Evolutionary conservation across 2,888 invertebrate genomes (phyloP).

Genomic region (Seladonia tumulorum): DNA sequence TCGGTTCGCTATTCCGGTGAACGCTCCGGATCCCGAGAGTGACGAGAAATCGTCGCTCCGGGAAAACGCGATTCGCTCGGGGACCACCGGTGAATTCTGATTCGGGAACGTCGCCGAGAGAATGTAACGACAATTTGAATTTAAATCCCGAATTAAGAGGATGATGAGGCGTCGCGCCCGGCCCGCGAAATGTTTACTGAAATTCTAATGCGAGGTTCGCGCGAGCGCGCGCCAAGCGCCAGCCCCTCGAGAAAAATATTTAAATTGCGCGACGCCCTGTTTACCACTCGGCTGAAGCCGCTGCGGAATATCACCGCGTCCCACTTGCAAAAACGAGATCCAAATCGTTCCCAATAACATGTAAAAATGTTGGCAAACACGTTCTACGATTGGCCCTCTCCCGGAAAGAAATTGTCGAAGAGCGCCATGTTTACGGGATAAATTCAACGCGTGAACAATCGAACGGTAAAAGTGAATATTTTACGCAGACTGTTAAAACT

Average conservation of each 20-base stretch:
- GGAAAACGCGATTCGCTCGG: background rate
- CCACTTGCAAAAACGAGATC: background rate
- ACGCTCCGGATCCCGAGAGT: constrained; percentile 1
- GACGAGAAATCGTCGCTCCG: background rate
- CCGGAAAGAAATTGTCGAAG: background rate
- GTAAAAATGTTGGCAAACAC: background rate
- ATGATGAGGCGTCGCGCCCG: constrained; percentile 24
- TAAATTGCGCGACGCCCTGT: constrained; percentile 40
- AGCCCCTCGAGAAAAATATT: constrained; percentile 48
- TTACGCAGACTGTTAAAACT: too few species aligned
- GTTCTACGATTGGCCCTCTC: background rate
- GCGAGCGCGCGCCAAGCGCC: background rate
- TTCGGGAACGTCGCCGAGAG: constrained; percentile 33
- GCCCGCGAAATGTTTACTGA: constrained; percentile 40
- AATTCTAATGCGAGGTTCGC: constrained; percentile 48
- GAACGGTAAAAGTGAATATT: too few species aligned
- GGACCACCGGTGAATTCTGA: constrained; percentile 15
- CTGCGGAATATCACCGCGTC: background rate
- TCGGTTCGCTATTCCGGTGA: background rate
- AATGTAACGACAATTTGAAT: constrained; percentile 55
- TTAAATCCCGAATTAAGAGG: constrained; percentile 55
- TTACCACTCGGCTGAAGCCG: background rate
- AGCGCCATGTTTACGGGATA: too few species aligned
- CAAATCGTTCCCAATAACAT: background rate
- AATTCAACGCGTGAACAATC: too few species aligned